These are phyloP conservation scores for Crocodylus rhombifer DNA, from an alignment of 2,797 vertebrate species.

Conservation along the genomic window DNA sequence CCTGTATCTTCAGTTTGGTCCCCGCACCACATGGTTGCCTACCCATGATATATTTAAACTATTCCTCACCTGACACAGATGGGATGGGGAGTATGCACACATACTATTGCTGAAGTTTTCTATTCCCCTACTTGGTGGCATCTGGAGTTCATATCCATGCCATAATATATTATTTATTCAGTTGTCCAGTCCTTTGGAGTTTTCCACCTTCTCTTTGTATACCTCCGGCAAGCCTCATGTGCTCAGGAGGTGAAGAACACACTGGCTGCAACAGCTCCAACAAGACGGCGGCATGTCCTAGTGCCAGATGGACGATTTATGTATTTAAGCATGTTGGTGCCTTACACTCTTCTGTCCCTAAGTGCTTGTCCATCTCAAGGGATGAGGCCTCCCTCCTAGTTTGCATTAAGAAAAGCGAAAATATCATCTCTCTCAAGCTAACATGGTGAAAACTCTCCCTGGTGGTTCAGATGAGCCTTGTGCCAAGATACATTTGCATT, in stretches of 20 bases:
- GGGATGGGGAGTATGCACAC: not conserved
- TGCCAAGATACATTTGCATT: not conserved
- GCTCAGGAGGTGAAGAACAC: not conserved
- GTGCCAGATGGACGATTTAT: not conserved
- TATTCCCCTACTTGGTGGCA: not conserved
- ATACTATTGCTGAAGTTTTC: not conserved
- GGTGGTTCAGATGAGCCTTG: not conserved
- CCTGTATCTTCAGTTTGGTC: not conserved
- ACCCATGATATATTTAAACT: not conserved
- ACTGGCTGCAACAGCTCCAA: fast-evolving
- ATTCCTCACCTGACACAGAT: not conserved
- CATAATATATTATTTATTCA: not conserved
- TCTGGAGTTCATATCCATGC: not conserved
- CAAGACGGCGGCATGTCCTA: not conserved
- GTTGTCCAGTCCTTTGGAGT: fast-evolving
- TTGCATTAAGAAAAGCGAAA: not conserved
- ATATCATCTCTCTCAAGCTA: fast-evolving
- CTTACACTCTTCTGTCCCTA: not conserved
- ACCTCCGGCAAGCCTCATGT: not conserved
- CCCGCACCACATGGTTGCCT: not conserved
- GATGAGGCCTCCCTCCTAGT: not conserved
- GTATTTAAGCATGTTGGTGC: not conserved
- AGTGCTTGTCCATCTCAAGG: not conserved
- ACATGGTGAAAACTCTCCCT: not conserved
- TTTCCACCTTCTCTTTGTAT: not conserved